These are phyloP conservation scores for Cotesia typhae DNA, from an alignment of 1,140 invertebrate species.

Conservation along the genomic window DNA sequence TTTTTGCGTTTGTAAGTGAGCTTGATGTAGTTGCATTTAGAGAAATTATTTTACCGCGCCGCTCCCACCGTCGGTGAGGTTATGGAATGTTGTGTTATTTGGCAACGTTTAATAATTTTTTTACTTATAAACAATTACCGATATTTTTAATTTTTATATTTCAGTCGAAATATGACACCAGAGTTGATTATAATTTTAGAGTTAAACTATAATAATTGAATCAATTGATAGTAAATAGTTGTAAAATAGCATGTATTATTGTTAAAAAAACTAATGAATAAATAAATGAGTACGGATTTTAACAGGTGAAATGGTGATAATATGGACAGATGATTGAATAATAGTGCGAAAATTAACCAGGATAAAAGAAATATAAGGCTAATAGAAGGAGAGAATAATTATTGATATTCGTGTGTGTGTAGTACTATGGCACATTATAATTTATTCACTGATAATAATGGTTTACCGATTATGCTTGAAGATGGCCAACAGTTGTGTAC, in stretches of 20 bases:
- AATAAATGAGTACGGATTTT: no score
- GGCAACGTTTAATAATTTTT: no score
- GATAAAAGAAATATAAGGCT: constrained; percentile 7
- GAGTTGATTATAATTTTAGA: no score
- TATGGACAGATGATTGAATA: constrained; percentile 5
- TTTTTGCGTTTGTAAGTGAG: neutral
- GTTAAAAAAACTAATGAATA: no score
- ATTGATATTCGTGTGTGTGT: constrained; percentile 9
- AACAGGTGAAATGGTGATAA: neutral
- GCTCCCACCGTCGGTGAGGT: constrained; percentile 27
- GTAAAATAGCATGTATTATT: no score
- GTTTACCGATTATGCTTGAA: constrained; percentile 57
- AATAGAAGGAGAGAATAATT: neutral
- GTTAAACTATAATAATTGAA: no score
- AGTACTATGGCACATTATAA: constrained; percentile 64
- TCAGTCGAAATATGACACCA: no score
- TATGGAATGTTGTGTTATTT: constrained; percentile 16
- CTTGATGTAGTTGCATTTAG: neutral
- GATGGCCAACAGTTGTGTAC: constrained; percentile 55
- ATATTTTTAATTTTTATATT: no score
- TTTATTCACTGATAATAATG: constrained; percentile 55
- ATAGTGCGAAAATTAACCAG: neutral
- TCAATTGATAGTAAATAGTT: no score
- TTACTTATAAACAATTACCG: no score
- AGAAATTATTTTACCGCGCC: constrained; percentile 21